phyloP scores from a whole-genome alignment of 2,888 invertebrate species.

The Nemotelus pantherinus region DNA sequence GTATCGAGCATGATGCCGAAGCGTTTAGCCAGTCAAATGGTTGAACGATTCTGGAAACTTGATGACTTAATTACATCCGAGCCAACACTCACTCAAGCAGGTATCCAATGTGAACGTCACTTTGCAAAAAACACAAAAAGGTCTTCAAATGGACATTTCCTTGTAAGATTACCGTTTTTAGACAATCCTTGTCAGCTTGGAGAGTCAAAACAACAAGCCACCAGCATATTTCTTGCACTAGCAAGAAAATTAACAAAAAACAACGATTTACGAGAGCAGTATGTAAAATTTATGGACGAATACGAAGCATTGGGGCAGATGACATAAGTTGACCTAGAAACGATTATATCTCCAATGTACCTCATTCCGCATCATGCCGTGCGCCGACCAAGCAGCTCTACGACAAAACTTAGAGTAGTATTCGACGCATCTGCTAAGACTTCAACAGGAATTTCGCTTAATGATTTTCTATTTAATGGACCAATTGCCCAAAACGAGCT shows the following conservation, averaged over 20 bases:
- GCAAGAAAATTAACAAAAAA: not conserved
- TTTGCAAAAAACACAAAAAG: not conserved
- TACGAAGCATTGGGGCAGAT: not conserved
- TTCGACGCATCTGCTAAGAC: conserved; percentile 47
- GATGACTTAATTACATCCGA: too few relatives aligned
- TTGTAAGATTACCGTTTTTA: not conserved
- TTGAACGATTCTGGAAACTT: too few relatives aligned
- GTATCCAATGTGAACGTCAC: not conserved
- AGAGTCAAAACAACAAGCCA: not conserved
- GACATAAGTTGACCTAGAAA: not conserved
- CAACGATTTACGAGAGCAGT: not conserved
- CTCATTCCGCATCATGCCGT: conserved; percentile 39
- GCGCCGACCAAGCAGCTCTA: conserved; percentile 38
- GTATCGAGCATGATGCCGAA: too few relatives aligned
- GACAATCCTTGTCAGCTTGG: not conserved
- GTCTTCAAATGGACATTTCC: not conserved
- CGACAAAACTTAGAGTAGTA: conserved; percentile 47
- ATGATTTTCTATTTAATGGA: too few relatives aligned
- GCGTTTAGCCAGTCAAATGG: too few relatives aligned
- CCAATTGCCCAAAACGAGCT: too few relatives aligned
- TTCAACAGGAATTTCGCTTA: conserved; percentile 43
- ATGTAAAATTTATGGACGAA: not conserved
- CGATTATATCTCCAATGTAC: not conserved
- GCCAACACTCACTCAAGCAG: too few relatives aligned
- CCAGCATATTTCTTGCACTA: not conserved